Conservation (phyloP, 2,797 vertebrate species). For the Steatocranus sp. region DNA sequence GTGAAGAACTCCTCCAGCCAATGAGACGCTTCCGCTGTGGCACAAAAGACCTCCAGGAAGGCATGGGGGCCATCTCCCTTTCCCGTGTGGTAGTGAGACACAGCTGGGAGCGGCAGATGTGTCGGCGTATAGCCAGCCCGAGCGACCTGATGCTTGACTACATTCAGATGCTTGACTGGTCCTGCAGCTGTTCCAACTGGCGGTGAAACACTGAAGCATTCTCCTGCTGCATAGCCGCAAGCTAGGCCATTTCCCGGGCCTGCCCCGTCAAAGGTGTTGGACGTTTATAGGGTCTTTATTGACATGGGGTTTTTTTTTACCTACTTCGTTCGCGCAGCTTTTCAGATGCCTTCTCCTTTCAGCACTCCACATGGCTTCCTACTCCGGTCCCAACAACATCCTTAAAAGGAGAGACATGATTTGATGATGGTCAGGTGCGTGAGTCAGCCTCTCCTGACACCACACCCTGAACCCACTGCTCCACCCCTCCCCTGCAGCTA, state of each 20-base stretch:
- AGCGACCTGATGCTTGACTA: background rate
- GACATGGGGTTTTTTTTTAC: fast-evolving
- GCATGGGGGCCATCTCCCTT: background rate
- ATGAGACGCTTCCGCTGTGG: background rate
- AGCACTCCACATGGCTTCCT: background rate
- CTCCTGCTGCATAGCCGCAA: fast-evolving
- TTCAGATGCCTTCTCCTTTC: background rate
- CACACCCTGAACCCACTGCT: background rate
- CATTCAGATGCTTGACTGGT: background rate
- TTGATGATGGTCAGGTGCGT: background rate
- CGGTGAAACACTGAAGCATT: background rate
- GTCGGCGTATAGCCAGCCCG: background rate
- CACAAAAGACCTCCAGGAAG: background rate
- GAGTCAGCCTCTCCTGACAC: background rate
- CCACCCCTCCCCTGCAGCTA: background rate
- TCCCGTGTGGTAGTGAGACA: background rate
- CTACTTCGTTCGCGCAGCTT: background rate
- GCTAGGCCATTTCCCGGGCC: background rate
- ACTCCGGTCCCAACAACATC: background rate
- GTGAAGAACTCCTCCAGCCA: background rate
- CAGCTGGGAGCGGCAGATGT: background rate
- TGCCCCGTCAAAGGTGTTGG: background rate
- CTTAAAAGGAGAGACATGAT: background rate
- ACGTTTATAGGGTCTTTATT: background rate
- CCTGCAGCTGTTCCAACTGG: background rate